phyloP scores from a whole-genome alignment of 2,888 invertebrate genomes.

The Branchellion lobata region DNA sequence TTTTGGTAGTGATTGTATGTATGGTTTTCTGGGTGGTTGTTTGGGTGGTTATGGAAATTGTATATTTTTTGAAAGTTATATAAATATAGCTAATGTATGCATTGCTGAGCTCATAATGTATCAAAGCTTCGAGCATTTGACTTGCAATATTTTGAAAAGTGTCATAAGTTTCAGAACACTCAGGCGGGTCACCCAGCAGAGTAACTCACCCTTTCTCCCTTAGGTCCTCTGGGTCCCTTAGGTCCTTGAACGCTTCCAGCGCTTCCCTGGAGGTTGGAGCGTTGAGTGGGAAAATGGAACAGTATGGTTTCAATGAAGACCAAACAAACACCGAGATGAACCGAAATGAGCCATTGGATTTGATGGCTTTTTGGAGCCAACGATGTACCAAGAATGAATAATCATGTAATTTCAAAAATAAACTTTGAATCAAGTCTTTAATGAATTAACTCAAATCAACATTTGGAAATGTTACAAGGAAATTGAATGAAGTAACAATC shows the following conservation, averaged over 20 bases:
- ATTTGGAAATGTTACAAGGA: too few species aligned
- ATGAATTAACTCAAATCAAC: too few species aligned
- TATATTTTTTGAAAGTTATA: background rate
- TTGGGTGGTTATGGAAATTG: background rate
- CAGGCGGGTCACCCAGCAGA: too few species aligned
- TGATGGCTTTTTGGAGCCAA: background rate
- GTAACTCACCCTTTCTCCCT: constrained; percentile 63
- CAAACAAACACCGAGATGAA: too few species aligned
- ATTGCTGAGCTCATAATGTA: background rate
- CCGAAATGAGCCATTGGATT: background rate
- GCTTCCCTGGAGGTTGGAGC: background rate
- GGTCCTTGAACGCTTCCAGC: constrained; percentile 30
- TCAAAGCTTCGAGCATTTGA: background rate
- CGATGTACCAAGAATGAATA: background rate
- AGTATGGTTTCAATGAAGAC: background rate
- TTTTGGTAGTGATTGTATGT: background rate
- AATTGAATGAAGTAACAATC: too few species aligned
- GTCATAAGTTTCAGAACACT: too few species aligned
- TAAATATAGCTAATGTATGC: background rate
- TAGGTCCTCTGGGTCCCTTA: constrained; percentile 66
- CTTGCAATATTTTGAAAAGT: too few species aligned
- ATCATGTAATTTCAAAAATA: too few species aligned
- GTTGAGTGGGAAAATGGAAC: background rate
- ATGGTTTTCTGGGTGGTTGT: background rate
- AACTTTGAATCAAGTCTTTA: too few species aligned